phyloP scores from a whole-genome alignment of 2,113 vertebrate species.

The Gasterosteus aculeatus region DNA sequence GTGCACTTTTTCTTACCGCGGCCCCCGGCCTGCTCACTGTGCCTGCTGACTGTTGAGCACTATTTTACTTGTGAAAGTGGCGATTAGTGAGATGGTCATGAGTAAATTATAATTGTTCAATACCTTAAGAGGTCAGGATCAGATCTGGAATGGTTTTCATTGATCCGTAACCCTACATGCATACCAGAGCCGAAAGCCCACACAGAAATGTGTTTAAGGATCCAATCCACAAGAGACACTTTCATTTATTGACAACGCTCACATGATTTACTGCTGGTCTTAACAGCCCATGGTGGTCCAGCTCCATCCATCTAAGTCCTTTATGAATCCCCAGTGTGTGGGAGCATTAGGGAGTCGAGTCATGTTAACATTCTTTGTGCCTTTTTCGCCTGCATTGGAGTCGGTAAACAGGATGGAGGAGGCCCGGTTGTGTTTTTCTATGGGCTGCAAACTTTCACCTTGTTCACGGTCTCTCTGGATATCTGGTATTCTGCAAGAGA shows the following conservation, averaged over 20 bases:
- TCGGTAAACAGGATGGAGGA: slow-evolving; percentile 64
- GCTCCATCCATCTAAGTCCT: slow-evolving; percentile 38
- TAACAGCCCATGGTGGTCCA: slow-evolving; percentile 59
- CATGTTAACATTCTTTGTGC: slow-evolving; percentile 55
- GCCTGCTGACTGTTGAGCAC: slow-evolving; percentile 32
- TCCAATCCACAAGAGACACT: slow-evolving; percentile 33
- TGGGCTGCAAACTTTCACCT: slow-evolving; percentile 42
- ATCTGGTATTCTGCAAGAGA: slow-evolving; percentile 68
- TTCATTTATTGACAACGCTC: slow-evolving; percentile 39
- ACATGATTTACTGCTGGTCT: slow-evolving; percentile 39
- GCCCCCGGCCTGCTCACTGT: slow-evolving; percentile 43
- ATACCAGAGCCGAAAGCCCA: slow-evolving; percentile 15
- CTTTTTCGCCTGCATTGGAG: slow-evolving; percentile 28
- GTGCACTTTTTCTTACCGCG: slow-evolving; percentile 35
- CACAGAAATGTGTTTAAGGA: slow-evolving; percentile 28
- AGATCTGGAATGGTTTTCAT: neutral
- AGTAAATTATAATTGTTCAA: neutral
- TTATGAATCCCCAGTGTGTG: slow-evolving; percentile 46
- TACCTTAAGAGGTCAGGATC: neutral
- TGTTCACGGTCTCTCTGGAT: slow-evolving; percentile 50
- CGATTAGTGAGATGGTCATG: neutral
- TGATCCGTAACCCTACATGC: neutral
- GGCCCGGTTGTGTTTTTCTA: slow-evolving; percentile 42
- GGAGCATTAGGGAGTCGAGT: slow-evolving; percentile 54
- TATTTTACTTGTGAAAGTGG: neutral